Evolutionary conservation across 2,113 vertebrate species (phyloP), one percentile per base, ranked within the genome.

Genomic region (Melanerpes aurifrons): DNA sequence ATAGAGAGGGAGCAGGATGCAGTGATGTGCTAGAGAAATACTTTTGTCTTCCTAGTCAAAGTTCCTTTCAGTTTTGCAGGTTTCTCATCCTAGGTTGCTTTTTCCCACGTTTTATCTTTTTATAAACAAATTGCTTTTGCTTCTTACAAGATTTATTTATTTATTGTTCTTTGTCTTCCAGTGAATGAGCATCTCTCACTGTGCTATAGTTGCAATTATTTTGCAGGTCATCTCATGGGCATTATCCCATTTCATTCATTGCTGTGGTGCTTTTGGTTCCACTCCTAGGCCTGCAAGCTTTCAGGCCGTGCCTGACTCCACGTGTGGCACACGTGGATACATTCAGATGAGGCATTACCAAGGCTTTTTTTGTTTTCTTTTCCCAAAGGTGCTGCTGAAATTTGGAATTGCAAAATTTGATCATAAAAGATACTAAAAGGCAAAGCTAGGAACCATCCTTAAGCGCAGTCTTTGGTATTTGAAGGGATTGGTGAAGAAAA

Each of bases 1-100:
- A 15, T n/a, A 0, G 6, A 0, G 5, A 0, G 28, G 15, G 9
- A 26, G 12, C 8, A 12, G 54, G 45, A 19, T 17, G 20, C 32
- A 62, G 7, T 5, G 20, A 4, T 59, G 6, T 6, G 32, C 21
- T 20, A 6, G 1, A 9, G 0, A 5, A 82, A 37, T 21, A 22
- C 29, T 75, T 67, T 13, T 4, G 1, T 6, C 50, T 67, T 69
- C 78, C 59, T 17, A 7, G 26, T 29, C 54, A 2, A 15, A 79
- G 43, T 31, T 29, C 76, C 74, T 31, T 69, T 40, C 12, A 15
- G 16, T 81, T 77, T 76, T 21, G 2, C 31, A n/a, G 43, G 8
- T 56, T 68, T 61, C 63, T 50, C 53, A n/a, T 18, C 75, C 90
- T 53, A 17, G 18, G 12, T 76, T 70, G 64, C 31, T 48, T 57